A percentile compares a stretch with the other conserved stretches of the same genome.
Conservation (phyloP, 2,888 invertebrate genomes). For the Orthonevra nobilis region DNA sequence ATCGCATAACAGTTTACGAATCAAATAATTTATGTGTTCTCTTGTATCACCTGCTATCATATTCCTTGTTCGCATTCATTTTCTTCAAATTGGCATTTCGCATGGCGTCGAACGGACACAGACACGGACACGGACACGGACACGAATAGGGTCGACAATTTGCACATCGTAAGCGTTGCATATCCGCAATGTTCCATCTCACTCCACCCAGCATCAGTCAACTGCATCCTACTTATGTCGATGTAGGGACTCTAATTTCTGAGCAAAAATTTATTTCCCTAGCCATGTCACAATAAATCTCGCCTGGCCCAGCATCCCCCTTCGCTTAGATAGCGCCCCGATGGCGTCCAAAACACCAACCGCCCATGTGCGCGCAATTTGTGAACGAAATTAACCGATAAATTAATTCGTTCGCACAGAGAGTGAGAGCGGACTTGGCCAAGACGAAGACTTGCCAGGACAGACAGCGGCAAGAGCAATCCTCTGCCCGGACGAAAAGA, state of each 20-base stretch:
- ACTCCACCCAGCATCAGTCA: slow-evolving; percentile 38
- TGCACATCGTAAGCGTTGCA: slow-evolving; percentile 44
- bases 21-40: slow-evolving; percentile 12
- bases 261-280: slow-evolving; percentile 36
- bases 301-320: background rate
- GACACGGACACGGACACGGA: background rate
- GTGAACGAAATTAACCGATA: slow-evolving; percentile 78
- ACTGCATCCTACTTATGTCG: slow-evolving; percentile 38
- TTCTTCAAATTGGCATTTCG: slow-evolving; percentile 5
- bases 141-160: slow-evolving; percentile 29
- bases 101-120: background rate
- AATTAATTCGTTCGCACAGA: slow-evolving; percentile 74
- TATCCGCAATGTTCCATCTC: background rate
- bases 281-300: slow-evolving; percentile 61
- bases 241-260: slow-evolving; percentile 52
- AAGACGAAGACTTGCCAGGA: background rate
- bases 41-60: slow-evolving; percentile 5
- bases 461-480: background rate
- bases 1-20: no score
- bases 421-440: slow-evolving; percentile 33
- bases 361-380: slow-evolving; percentile 78
- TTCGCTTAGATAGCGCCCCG: slow-evolving; percentile 56
- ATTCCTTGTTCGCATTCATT: slow-evolving; percentile 5
- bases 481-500: slow-evolving; percentile 37
- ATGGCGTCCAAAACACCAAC: slow-evolving; percentile 57